phyloP scores from a whole-genome alignment of 2,888 invertebrate species.

The Neria commutata region DNA sequence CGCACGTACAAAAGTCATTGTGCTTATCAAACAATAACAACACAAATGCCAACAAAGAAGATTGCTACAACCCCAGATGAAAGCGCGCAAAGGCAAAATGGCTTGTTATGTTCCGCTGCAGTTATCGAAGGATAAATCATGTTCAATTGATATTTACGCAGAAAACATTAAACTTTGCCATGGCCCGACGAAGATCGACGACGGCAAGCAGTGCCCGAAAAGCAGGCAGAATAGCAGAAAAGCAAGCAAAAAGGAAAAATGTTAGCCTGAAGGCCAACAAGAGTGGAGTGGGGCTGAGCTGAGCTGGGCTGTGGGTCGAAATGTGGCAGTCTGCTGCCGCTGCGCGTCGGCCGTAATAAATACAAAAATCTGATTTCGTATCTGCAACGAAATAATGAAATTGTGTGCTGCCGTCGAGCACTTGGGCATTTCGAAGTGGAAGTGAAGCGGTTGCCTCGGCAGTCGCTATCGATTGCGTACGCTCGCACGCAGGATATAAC shows the following conservation, averaged over 20 bases:
- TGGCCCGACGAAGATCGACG: not conserved
- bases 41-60: not conserved
- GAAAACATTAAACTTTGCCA: conserved; percentile 1
- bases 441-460: not conserved
- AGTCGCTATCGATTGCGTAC: conserved; percentile 6
- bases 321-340: not conserved
- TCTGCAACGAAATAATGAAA: conserved; percentile 12
- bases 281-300: not conserved
- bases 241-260: not conserved
- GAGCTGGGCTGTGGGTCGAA: not conserved
- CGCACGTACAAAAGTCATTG: not conserved
- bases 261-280: not conserved
- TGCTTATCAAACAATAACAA: conserved; percentile 1
- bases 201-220: not conserved
- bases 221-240: not conserved
- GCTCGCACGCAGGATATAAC: not conserved
- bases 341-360: not conserved
- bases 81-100: not conserved
- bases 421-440: not conserved
- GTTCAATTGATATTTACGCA: conserved; percentile 25
- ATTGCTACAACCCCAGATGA: not conserved
- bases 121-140: conserved; percentile 25
- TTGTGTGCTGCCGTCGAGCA: not conserved
- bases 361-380: conserved; percentile 1
- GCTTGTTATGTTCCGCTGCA: not conserved